Evolutionary conservation across 2,888 invertebrate species (phyloP).

Genomic region (Microctonus brassicae): DNA sequence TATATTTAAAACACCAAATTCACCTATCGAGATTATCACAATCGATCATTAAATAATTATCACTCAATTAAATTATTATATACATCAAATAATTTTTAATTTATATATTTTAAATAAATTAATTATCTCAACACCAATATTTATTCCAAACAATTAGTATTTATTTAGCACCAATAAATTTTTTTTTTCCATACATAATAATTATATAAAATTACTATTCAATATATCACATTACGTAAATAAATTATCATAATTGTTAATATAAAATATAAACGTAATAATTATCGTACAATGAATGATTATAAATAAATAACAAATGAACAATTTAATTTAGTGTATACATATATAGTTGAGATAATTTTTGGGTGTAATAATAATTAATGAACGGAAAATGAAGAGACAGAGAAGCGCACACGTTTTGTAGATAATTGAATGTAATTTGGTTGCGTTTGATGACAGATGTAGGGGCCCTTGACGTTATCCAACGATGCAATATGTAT

Average conservation of each 20-base stretch:
- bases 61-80: no score
- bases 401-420: neutral
- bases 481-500: conserved; percentile 36
- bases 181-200: no score
- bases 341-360: conserved; percentile 15
- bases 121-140: no score
- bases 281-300: neutral
- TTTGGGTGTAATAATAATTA: conserved; percentile 11
- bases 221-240: no score
- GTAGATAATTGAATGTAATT: conserved; percentile 63
- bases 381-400: neutral
- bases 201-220: no score
- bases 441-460: conserved; percentile 66
- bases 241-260: no score
- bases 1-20: neutral
- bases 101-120: no score
- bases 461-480: conserved; percentile 50
- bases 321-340: conserved; percentile 30
- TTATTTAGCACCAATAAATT: no score
- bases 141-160: no score
- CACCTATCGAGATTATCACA: neutral
- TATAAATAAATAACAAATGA: conserved; percentile 23
- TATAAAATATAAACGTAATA: neutral
- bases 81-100: no score
- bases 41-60: neutral